Conservation (phyloP, 2,888 invertebrate genomes). For the Andrena dorsata region DNA sequence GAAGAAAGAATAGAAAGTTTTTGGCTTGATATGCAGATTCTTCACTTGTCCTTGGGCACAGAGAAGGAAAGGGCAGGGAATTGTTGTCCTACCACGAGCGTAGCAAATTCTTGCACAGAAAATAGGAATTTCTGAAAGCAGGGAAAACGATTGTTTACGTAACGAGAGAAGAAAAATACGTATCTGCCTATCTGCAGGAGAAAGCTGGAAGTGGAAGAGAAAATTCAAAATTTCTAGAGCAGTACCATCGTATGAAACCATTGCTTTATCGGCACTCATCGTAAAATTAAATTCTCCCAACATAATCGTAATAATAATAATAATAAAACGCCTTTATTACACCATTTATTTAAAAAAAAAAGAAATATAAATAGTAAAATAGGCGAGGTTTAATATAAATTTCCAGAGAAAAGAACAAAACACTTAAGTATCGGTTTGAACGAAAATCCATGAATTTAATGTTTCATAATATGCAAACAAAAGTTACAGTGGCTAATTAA, state of each 20-base stretch:
- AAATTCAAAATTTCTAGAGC: neutral
- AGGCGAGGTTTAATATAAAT: no score
- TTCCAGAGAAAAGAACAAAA: no score
- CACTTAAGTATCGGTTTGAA: no score
- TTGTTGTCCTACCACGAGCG: neutral
- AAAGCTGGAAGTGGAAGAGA: neutral
- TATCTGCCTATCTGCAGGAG: neutral
- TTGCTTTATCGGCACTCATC: neutral
- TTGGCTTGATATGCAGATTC: constrained; percentile 10
- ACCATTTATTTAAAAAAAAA: no score
- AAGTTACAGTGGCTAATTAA: no score
- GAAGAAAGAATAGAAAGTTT: constrained; percentile 29
- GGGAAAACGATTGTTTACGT: constrained; percentile 1
- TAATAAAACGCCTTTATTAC: no score
- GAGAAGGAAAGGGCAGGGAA: neutral
- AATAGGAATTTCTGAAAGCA: neutral
- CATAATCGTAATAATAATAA: no score
- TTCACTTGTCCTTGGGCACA: constrained; percentile 3
- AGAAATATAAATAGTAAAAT: no score
- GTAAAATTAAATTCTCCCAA: no score
- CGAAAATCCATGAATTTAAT: no score
- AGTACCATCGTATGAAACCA: neutral
- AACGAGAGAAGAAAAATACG: neutral
- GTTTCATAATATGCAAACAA: no score
- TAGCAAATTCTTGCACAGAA: neutral